Evolutionary conservation across 2,797 vertebrate species (phyloP).

Genomic region (Arremon aurantiirostris): DNA sequence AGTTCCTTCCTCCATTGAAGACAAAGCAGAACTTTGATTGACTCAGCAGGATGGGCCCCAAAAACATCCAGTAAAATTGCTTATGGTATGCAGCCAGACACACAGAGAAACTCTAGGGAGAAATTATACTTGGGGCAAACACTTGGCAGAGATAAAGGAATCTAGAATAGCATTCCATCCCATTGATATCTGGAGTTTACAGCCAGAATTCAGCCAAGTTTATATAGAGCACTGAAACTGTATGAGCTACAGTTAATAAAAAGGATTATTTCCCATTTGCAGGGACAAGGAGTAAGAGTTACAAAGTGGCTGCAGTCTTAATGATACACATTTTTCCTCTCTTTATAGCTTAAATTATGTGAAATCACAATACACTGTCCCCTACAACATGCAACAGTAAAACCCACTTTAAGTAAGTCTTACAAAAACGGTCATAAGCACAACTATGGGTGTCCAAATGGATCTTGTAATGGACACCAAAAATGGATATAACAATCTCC

Average conservation of each 20-base stretch:
- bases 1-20: background rate
- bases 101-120: background rate
- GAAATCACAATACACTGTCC: background rate
- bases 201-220: background rate
- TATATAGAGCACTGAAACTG: background rate
- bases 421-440: background rate
- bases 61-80: background rate
- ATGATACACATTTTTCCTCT: background rate
- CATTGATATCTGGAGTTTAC: background rate
- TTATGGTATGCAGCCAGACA: background rate
- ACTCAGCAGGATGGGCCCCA: background rate
- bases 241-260: background rate
- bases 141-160: background rate
- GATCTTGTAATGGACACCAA: background rate
- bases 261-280: background rate
- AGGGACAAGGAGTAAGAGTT: background rate
- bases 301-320: background rate
- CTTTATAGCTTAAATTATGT: background rate
- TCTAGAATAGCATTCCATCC: background rate
- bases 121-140: background rate
- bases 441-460: background rate
- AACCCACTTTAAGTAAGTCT: background rate
- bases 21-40: background rate
- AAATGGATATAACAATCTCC: background rate
- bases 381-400: background rate